Base-by-base conservation (phyloP, 2,113 vertebrate genomes). In the Fregetta grallaria region DNA sequence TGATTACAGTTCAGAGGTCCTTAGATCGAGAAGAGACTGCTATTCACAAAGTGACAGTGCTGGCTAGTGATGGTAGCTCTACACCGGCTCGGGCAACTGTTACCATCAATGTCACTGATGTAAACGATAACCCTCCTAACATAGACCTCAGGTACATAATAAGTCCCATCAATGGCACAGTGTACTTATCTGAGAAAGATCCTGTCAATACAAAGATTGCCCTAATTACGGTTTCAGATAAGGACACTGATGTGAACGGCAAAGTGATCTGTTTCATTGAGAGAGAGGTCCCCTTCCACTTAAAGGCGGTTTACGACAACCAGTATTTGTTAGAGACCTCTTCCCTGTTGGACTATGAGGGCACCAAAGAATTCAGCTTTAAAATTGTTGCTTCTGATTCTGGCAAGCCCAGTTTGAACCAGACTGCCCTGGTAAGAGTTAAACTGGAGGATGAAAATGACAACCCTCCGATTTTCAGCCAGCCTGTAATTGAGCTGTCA, bases 241-340 rank as follows among this genome's bases (percentile, higher is more conserved):
- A 99, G 98, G 99, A 99, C 98, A 99, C 99, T 5, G 99, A 99
- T 95, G 99, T 99, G 95, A 99, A 99, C 38, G 99, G 99, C 98
- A 99, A 99, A 98, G 99, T 99, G 96, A 99, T 99, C 96, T 99
- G 99, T 97, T 99, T 99, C 93, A 99, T 99, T 94, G 99, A 99
- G 96, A 99, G 99, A 97, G 99, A 99, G 67, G 99, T 99, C 94
- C 99, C 99, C 14, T 99, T 99, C 97, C 99, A 99, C 96, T 97
- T 99, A 89, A 99, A 99, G 97, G 99, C 99, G 0, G 99, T 99
- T 45, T 99, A 99, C 4, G 99, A 99, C 97, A 99, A 99, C 99
- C 99, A 99, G 78, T 99, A 99, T 97, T 98, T 99, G 96, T 89
- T 99, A 96, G 99, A 99, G 98, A 99, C 99, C 50, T 99, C 99